Percentiles rank a stretch among this genome's conserved stretches.
These are phyloP conservation scores for Heliornis fulica DNA, from an alignment of 2,113 vertebrate species.

Conservation along the genomic window DNA sequence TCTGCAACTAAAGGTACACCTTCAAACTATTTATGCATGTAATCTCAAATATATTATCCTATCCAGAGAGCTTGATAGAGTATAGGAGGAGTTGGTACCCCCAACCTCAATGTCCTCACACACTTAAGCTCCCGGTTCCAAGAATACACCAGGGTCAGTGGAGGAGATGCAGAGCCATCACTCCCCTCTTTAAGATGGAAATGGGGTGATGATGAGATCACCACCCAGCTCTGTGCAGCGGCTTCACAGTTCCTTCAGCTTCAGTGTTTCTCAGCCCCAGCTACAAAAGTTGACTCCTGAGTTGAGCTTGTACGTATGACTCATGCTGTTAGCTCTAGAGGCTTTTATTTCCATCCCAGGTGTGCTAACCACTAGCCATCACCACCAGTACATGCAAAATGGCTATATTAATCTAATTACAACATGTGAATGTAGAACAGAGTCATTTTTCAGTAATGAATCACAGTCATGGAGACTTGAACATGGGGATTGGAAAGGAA, in stretches of 20 bases:
- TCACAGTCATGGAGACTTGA: constrained; percentile 12
- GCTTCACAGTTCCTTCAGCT: not conserved
- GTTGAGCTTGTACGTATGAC: not conserved
- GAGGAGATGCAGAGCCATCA: not conserved
- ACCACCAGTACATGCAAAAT: not conserved
- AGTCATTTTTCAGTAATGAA: constrained; percentile 15
- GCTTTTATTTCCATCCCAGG: constrained; percentile 31
- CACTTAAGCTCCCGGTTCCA: not conserved
- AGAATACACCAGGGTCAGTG: not conserved
- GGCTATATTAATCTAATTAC: not conserved
- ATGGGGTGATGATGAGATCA: not conserved
- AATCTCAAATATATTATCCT: not conserved
- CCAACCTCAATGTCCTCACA: not conserved
- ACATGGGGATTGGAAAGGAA: not conserved
- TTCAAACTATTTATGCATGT: not conserved
- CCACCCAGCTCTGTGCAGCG: not conserved
- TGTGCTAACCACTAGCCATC: not conserved
- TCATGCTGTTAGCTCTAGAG: not conserved
- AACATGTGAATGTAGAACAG: not conserved
- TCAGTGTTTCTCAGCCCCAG: not conserved
- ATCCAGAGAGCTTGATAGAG: not conserved
- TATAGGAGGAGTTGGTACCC: not conserved
- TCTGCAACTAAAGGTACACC: not conserved
- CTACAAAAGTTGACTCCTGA: not conserved
- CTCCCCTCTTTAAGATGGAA: not conserved